phyloP scores from a whole-genome alignment of 2,113 vertebrate species.

The Ploceus nigricollis region DNA sequence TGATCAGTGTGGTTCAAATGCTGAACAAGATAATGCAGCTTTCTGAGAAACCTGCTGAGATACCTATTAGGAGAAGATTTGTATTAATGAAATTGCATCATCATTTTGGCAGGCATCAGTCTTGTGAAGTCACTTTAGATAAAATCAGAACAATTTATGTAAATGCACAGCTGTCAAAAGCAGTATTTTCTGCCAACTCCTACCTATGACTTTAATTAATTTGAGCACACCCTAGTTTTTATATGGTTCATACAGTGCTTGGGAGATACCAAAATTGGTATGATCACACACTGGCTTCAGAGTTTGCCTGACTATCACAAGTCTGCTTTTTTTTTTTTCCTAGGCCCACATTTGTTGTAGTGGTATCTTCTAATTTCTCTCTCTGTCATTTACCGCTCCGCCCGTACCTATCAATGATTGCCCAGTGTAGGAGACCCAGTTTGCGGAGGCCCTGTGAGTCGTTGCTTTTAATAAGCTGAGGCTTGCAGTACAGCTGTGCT shows the following conservation, averaged over 20 bases:
- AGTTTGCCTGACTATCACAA: neutral
- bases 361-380: neutral
- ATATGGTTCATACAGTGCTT: neutral
- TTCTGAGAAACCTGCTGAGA: neutral
- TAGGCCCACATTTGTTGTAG: neutral
- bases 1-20: neutral
- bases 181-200: neutral
- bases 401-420: neutral
- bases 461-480: neutral
- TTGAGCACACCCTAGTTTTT: neutral
- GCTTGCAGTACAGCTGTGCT: neutral
- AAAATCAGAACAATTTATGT: neutral
- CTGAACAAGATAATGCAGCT: neutral
- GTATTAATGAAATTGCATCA: neutral
- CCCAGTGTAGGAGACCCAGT: neutral
- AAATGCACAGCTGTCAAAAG: neutral
- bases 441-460: neutral
- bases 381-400: neutral
- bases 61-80: neutral
- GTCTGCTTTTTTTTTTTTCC: neutral
- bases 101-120: neutral
- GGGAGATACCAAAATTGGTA: neutral
- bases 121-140: neutral
- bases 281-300: neutral
- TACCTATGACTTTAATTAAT: neutral